Percentiles rank a stretch among this genome's conserved stretches.
Conservation (phyloP, 1,140 invertebrate genomes). For the Psilanteris sp. region DNA sequence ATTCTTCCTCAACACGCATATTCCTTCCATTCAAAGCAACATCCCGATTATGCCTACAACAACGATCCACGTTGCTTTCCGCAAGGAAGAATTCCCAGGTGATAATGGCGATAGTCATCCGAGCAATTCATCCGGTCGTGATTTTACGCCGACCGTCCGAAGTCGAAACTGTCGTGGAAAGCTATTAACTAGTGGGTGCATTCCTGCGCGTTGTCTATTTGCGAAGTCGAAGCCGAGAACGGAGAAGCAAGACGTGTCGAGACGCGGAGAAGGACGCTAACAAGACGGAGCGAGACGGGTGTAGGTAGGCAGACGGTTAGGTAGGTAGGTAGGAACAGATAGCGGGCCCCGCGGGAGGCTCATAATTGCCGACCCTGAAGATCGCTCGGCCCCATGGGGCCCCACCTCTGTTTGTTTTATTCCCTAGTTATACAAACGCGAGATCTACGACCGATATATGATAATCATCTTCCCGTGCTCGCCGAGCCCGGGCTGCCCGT, state of each 20-base stretch:
- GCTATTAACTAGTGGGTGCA: slow-evolving; percentile 52
- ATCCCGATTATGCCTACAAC: too few relatives aligned
- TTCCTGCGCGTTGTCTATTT: slow-evolving; percentile 51
- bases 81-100: not conserved
- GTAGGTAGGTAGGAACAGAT: slow-evolving; percentile 69
- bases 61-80: too few relatives aligned
- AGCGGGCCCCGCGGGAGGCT: slow-evolving; percentile 75
- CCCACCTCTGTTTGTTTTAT: slow-evolving; percentile 79
- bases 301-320: slow-evolving; percentile 55
- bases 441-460: slow-evolving; percentile 80
- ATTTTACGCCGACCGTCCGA: slow-evolving; percentile 14
- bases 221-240: slow-evolving; percentile 16
- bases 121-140: not conserved
- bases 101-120: slow-evolving; percentile 11
- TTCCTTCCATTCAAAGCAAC: too few relatives aligned
- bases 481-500: slow-evolving; percentile 35
- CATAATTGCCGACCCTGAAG: slow-evolving; percentile 80
- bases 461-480: slow-evolving; percentile 73
- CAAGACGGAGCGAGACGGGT: slow-evolving; percentile 42
- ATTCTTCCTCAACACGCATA: too few relatives aligned
- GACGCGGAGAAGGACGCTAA: slow-evolving; percentile 45
- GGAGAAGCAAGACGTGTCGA: slow-evolving; percentile 40
- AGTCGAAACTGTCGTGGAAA: slow-evolving; percentile 38
- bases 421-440: slow-evolving; percentile 79
- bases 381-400: slow-evolving; percentile 78